Conservation (phyloP, 2,888 invertebrate genomes). For the Tinea semifulvella region DNA sequence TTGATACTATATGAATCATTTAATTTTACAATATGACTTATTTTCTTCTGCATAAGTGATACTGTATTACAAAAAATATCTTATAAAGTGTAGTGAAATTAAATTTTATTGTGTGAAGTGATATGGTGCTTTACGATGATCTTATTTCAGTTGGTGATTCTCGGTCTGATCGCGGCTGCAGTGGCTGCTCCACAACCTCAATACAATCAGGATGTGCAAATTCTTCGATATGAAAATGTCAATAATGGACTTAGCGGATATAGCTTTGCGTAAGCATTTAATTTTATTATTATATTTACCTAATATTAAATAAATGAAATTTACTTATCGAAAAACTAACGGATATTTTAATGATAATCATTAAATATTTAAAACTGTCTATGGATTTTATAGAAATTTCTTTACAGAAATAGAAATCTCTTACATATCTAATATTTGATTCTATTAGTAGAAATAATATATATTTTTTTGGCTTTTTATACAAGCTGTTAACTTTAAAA, state of each 20-base stretch:
- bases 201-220: conserved; percentile 60
- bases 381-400: no score
- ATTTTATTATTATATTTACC: not conserved
- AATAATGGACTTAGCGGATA: conserved; percentile 68
- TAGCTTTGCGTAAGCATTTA: conserved; percentile 60
- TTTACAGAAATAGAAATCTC: no score
- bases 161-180: conserved; percentile 37
- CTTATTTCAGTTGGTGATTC: conserved; percentile 47
- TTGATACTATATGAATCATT: no score
- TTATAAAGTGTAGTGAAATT: not conserved
- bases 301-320: not conserved
- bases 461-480: no score
- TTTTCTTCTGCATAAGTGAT: no score
- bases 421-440: no score
- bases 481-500: no score
- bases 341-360: no score
- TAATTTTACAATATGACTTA: not conserved
- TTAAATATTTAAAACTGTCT: no score
- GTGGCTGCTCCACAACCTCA: conserved; percentile 44
- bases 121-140: conserved; percentile 9
- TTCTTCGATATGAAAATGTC: conserved; percentile 69
- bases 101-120: not conserved
- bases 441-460: no score
- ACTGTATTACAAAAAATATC: no score
- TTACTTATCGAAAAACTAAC: no score